These are phyloP conservation scores for Ceyx melanurus DNA, from an alignment of 2,113 vertebrate species.

Conservation along the genomic window DNA sequence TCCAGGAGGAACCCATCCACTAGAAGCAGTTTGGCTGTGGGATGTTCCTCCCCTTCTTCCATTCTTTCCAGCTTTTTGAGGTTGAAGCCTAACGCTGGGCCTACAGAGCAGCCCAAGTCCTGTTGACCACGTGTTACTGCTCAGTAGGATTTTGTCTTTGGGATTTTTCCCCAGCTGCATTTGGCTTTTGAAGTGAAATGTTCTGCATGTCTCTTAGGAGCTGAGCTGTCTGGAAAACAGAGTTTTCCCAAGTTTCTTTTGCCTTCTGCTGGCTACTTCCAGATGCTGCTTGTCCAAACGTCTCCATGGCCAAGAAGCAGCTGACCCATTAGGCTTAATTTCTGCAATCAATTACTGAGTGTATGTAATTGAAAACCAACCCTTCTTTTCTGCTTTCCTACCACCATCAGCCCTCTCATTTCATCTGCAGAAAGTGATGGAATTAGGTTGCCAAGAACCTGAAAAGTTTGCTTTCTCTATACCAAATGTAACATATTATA, in stretches of 20 bases:
- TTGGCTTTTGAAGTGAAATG: constrained; percentile 8
- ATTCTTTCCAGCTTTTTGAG: not conserved
- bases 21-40: not conserved
- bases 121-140: not conserved
- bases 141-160: not conserved
- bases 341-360: constrained; percentile 9
- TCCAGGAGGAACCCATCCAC: not conserved
- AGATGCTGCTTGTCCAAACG: constrained; percentile 7
- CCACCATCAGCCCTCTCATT: not conserved
- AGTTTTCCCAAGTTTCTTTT: constrained; percentile 28
- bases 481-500: constrained; percentile 22
- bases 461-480: not conserved
- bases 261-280: constrained; percentile 26
- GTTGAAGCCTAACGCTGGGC: not conserved
- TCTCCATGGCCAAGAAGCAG: not conserved
- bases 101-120: not conserved
- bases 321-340: constrained; percentile 1
- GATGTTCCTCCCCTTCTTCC: not conserved
- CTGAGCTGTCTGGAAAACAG: constrained; percentile 12
- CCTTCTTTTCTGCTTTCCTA: constrained; percentile 2
- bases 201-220: not conserved
- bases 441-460: constrained; percentile 18
- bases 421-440: not conserved
- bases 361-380: not conserved
- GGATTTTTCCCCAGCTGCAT: not conserved